Evolutionary conservation across 2,888 invertebrate genomes (phyloP).

Genomic region (Drosophila nr. perissopoda): DNA sequence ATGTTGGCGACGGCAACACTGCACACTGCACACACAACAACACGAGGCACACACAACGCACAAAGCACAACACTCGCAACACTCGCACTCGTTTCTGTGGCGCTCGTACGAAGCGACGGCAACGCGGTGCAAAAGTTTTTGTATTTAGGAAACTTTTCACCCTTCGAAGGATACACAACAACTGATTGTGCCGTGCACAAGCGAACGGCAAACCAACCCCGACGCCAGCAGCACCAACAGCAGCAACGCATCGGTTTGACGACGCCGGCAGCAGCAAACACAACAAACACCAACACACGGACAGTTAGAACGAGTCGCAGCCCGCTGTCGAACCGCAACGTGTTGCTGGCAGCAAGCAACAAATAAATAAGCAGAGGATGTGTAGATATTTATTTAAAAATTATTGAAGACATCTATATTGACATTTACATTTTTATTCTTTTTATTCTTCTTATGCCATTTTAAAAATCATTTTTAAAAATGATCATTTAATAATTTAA

Average conservation of each 20-base stretch:
- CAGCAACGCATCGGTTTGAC: slow-evolving; percentile 53
- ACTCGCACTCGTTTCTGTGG: slow-evolving; percentile 64
- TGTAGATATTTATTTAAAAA: background rate
- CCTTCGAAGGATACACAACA: slow-evolving; percentile 86
- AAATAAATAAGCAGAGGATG: background rate
- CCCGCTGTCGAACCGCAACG: slow-evolving; percentile 35
- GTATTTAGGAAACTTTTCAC: slow-evolving; percentile 84
- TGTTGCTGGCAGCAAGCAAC: slow-evolving; percentile 20
- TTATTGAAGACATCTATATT: background rate
- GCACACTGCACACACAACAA: background rate
- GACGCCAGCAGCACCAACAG: slow-evolving; percentile 53
- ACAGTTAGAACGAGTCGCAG: background rate
- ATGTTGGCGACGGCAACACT: slow-evolving; percentile 36
- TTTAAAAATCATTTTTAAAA: background rate
- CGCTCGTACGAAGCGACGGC: slow-evolving; percentile 73
- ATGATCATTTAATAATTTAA: background rate
- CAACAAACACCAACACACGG: slow-evolving; percentile 21
- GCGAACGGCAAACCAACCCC: slow-evolving; percentile 82
- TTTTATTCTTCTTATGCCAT: no score
- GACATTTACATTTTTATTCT: background rate
- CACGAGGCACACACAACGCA: slow-evolving; percentile 22
- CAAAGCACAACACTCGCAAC: slow-evolving; percentile 27
- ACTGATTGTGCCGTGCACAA: slow-evolving; percentile 83
- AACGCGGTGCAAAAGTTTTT: slow-evolving; percentile 83
- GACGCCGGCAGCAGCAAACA: slow-evolving; percentile 45